Evolutionary conservation across 23 tunicate species (phyloP), one percentile per base, ranked within the genome.

Genomic region (Ascidia mentula): DNA sequence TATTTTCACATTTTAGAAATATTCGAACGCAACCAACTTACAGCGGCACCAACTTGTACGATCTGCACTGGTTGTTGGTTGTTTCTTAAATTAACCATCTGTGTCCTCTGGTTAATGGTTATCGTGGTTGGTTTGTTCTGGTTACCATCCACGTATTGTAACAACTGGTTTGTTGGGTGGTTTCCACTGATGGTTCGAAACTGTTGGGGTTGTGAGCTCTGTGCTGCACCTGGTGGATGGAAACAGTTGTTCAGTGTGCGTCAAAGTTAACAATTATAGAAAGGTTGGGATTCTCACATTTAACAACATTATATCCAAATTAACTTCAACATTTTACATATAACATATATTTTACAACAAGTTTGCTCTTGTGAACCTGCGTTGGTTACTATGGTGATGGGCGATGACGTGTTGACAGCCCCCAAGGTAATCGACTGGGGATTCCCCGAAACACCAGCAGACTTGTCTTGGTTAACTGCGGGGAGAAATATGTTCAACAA

Each of bases 361-460:
- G 13, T 1, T 6, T 3, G 65, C 65, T 9, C n/a, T n/a, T n/a
- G n/a, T n/a, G n/a, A n/a, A n/a, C 71, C 80, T 46, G 83, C 85
- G 75, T 88, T 88, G n/a, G 96, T 75, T 34, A 90, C 85, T 22
- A 90, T 78, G 32, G 96, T 85, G 61, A 90, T 61, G n/a, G 86
- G 89, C 1, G 87, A 34, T 24, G 86, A 59, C 39, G 45, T 60
- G 28, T 77, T 80, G 22, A 74, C n/a, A 1, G 74, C 40, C 0
- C 74, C 69, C 1, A 76, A 38, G 37, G 81, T 46, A 28, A 38
- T 32, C 46, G 76, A 81, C 0, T 36, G 36, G 24, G 72, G 45
- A 24, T 69, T 75, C 37, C 71, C 34, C 26, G 86, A 45, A 12
- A 37, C 30, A 12, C 46, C 30, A 7, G 18, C 40, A 31, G 79